Base-by-base conservation (phyloP, 2,888 invertebrate genomes). In the Amblyjoppa proteus region DNA sequence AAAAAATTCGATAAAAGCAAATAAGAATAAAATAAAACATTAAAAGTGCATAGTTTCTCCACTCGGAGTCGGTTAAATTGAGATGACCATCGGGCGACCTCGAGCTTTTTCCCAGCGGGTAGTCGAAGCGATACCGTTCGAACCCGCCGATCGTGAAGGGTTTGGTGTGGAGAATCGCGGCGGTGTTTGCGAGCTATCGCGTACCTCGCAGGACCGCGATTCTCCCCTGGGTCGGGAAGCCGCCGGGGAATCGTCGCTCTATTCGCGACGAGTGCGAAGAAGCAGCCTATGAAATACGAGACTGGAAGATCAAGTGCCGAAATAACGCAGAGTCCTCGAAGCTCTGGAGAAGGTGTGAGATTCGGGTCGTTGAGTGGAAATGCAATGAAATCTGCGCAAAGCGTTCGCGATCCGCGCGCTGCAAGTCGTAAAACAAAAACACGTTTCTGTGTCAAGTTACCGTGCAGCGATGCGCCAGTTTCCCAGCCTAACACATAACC, bases 261-360 rank as follows among this genome's bases (percentile, higher is more conserved):
- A 13, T 28, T 3, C 41, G 13, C 25, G 56, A 38, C n/a, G 31
- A 25, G 58, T 38, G n/a, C 51, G 31, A 64, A 64, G 64, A 58
- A 69, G 51, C 45, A 49, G 41, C 68, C 85, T 80, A 86, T 88
- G 89, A 88, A 88, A 88, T 88, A 88, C 88, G 87, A 84, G 88
- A 71, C 25, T 64, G 79, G 84, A 88, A 88, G 86, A 88, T 88
- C 85, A 86, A 88, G 86, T 81, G 64, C 11, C 25, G 3, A 41
- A 56, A 68, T 20, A 38, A 49, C 77, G 53, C 2, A n/a, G 28
- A 34, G 38, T 49, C 45, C 16, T 49, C 45, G 45, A 49, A 49
- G 45, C 45, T 3, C 13, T 49, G 13, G 16, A 49, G 3, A 11
- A 1, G 11, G 11, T 41, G 41, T 3, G 41, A 49, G 16, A 3